phyloP scores from a whole-genome alignment of 1,140 invertebrate genomes.

The Bombus superbus region DNA sequence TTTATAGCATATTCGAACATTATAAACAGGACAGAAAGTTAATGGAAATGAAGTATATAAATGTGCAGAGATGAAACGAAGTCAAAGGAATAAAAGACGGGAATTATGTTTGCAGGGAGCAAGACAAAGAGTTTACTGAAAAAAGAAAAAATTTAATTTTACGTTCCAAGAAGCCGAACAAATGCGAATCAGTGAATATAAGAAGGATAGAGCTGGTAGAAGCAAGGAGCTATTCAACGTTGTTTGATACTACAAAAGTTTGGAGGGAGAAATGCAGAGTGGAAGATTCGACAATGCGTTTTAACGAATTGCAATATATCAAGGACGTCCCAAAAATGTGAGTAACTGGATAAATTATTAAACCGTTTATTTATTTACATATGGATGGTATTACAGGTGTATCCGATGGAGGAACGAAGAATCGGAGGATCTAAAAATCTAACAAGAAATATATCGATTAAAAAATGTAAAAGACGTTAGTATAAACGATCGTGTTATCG shows the following conservation, averaged over 20 bases:
- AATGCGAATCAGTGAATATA: not conserved
- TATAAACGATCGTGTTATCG: constrained; percentile 15
- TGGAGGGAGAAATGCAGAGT: constrained; percentile 76
- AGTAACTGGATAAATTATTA: constrained; percentile 50
- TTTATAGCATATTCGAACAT: not conserved
- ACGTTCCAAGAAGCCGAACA: constrained; percentile 4
- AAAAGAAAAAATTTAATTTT: constrained; percentile 63
- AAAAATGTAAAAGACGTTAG: constrained; percentile 21
- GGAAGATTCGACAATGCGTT: constrained; percentile 33
- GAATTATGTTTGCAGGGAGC: constrained; percentile 65
- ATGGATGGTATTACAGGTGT: constrained; percentile 52
- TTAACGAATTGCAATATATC: constrained; percentile 69
- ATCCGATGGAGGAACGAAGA: constrained; percentile 67
- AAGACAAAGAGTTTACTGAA: constrained; percentile 73
- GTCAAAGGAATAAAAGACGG: not conserved
- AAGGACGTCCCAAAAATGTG: constrained; percentile 78
- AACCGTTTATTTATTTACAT: constrained; percentile 31
- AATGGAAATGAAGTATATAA: no score
- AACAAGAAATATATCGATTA: constrained; percentile 18
- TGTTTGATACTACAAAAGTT: constrained; percentile 74
- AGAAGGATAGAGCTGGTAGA: constrained; percentile 7
- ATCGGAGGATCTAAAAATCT: constrained; percentile 54
- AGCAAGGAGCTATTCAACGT: constrained; percentile 57
- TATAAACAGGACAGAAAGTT: not conserved
- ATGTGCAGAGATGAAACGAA: no score